Evolutionary conservation across 92 coral and sea anemone genomes (phyloP).

Genomic region (Epizoanthus illoricatus): DNA sequence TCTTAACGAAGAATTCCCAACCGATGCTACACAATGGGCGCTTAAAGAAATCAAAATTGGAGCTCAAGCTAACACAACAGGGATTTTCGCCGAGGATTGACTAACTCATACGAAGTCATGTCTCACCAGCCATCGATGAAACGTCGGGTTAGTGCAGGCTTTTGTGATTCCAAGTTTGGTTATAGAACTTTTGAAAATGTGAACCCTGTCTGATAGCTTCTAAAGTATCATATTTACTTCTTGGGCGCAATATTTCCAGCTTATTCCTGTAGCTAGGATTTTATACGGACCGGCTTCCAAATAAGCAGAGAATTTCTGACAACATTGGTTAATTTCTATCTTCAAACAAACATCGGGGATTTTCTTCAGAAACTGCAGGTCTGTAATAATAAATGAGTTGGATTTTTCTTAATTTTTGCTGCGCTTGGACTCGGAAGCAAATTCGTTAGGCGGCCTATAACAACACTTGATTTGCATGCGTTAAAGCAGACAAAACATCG

Average conservation of each 20-base stretch:
- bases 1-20: neutral
- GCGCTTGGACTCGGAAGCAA: neutral
- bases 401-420: neutral
- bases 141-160: slow-evolving; percentile 4
- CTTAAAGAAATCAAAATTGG: slow-evolving; percentile 3
- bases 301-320: too few relatives aligned
- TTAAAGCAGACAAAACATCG: slow-evolving; percentile 18
- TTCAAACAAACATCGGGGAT: too few relatives aligned
- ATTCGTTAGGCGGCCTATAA: neutral
- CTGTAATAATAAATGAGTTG: neutral
- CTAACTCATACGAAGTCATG: neutral
- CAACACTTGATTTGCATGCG: slow-evolving; percentile 9
- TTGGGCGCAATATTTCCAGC: too few relatives aligned
- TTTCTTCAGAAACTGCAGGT: too few relatives aligned
- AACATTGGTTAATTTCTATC: too few relatives aligned
- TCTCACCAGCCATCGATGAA: slow-evolving; percentile 28
- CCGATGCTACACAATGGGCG: neutral
- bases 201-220: neutral
- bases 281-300: too few relatives aligned
- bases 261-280: too few relatives aligned
- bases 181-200: neutral
- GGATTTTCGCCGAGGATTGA: neutral
- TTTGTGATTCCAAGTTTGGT: neutral
- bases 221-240: too few relatives aligned
- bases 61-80: slow-evolving; percentile 9